Evolutionary conservation across 1,140 invertebrate genomes (phyloP).

Genomic region (Neotoxoptera formosana): DNA sequence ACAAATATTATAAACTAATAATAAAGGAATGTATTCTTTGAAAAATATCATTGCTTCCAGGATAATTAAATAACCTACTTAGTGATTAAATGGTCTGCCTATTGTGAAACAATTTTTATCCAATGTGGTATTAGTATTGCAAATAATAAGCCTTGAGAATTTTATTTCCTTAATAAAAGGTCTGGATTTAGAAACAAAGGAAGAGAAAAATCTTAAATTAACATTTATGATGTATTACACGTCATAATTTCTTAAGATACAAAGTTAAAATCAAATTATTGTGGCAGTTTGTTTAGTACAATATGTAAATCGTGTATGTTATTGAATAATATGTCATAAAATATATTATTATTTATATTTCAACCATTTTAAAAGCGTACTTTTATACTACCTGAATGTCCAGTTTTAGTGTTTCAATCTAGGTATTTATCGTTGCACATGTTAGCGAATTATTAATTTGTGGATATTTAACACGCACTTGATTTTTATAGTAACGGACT

Average conservation of each 20-base stretch:
- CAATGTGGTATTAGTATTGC: not conserved
- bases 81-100: not conserved
- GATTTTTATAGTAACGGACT: conserved; percentile 37
- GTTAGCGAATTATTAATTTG: not conserved
- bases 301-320: not conserved
- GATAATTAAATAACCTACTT: not conserved
- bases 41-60: not conserved
- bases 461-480: not conserved
- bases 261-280: not conserved
- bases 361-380: not conserved
- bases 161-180: not conserved
- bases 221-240: too few relatives aligned
- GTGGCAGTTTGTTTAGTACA: not conserved
- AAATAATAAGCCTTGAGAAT: conserved; percentile 15
- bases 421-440: not conserved
- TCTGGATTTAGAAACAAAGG: not conserved
- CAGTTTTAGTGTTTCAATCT: not conserved
- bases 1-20: not conserved
- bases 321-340: not conserved
- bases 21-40: not conserved
- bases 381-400: not conserved
- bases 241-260: not conserved
- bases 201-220: not conserved
- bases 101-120: not conserved
- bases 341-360: not conserved